Evolutionary conservation across 2,888 invertebrate genomes (phyloP).

Genomic region (Rhopalosiphum nymphaeae): DNA sequence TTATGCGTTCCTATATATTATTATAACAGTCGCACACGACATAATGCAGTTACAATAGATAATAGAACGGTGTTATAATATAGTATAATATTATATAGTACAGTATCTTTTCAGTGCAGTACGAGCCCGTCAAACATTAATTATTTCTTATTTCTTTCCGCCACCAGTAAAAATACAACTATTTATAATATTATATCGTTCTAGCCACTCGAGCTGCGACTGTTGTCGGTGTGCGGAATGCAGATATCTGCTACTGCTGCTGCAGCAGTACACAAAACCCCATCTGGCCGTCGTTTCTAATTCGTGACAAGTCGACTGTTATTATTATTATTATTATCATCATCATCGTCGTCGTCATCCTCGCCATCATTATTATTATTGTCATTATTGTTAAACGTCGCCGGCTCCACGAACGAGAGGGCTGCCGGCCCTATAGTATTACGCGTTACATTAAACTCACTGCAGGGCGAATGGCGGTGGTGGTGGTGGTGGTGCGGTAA

Average conservation of each 20-base stretch:
- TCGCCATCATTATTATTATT: neutral
- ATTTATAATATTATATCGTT: neutral
- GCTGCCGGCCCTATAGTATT: neutral
- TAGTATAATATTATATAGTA: no score
- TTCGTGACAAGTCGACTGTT: neutral
- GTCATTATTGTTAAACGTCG: no score
- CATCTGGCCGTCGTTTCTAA: neutral
- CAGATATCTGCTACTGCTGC: neutral
- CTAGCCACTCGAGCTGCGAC: neutral
- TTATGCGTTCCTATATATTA: neutral
- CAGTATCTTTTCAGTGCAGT: neutral
- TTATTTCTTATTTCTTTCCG: neutral
- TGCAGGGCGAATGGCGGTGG: neutral
- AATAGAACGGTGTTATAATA: neutral
- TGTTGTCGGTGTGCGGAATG: neutral
- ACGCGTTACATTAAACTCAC: neutral
- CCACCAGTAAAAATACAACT: neutral
- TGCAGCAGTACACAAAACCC: neutral
- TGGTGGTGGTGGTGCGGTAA: neutral
- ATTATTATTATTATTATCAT: neutral
- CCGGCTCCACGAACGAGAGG: no score
- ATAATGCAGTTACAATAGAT: neutral
- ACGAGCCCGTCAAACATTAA: neutral
- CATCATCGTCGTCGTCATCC: neutral
- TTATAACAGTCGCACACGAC: no score